A percentile compares a stretch with the other conserved stretches of the same genome.
These are phyloP conservation scores for Drosophila paulistorum DNA, from an alignment of 1,140 invertebrate species.

Conservation along the genomic window DNA sequence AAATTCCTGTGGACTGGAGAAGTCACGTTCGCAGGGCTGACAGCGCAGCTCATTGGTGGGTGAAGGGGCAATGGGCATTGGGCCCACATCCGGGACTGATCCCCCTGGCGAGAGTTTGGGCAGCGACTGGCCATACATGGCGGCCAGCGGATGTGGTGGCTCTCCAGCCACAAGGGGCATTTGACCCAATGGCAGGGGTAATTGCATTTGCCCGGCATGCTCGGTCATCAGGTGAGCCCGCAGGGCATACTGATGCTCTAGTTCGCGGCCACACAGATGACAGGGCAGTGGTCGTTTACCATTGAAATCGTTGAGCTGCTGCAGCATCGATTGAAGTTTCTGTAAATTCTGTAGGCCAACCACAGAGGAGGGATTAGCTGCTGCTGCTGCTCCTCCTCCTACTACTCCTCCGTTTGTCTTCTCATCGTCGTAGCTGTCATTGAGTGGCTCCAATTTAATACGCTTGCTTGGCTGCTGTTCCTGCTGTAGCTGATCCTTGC, in stretches of 20 bases:
- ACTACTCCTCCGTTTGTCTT: constrained; percentile 22
- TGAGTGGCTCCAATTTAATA: constrained; percentile 67
- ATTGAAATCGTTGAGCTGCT: constrained; percentile 92
- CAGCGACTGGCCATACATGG: constrained; percentile 28
- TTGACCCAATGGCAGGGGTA: constrained; percentile 32
- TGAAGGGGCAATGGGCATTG: constrained; percentile 38
- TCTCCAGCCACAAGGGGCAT: constrained; percentile 26
- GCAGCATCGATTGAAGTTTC: constrained; percentile 95
- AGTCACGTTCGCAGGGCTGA: constrained; percentile 86
- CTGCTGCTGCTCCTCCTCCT: not conserved
- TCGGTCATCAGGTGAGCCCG: constrained; percentile 86
- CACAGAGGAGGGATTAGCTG: constrained; percentile 35
- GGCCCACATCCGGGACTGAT: not conserved
- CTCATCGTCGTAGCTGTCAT: constrained; percentile 40
- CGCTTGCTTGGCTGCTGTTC: constrained; percentile 59
- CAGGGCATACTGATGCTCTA: constrained; percentile 85
- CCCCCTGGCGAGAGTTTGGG: constrained; percentile 61
- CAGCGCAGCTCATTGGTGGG: constrained; percentile 80
- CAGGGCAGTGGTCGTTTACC: constrained; percentile 85
- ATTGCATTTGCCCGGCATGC: constrained; percentile 82
- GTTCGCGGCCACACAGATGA: constrained; percentile 86
- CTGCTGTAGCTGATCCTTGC: constrained; percentile 5
- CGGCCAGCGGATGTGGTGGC: constrained; percentile 30
- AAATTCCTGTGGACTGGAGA: constrained; percentile 84
- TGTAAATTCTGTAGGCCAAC: constrained; percentile 86